phyloP scores from a whole-genome alignment of 2,113 vertebrate genomes.

The Salvator merianae region DNA sequence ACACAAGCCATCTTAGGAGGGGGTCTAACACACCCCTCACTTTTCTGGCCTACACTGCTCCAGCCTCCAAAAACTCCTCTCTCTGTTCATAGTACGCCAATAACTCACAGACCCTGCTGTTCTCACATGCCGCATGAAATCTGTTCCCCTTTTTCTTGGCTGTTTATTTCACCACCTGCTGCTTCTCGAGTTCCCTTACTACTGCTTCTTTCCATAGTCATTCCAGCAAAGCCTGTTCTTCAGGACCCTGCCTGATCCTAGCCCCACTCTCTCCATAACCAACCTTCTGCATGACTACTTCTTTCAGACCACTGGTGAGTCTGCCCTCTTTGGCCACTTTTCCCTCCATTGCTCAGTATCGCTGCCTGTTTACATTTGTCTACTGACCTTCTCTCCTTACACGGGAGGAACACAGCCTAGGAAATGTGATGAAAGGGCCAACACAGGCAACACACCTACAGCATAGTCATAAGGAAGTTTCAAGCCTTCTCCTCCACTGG shows the following conservation, averaged over 20 bases:
- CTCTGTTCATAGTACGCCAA: background rate
- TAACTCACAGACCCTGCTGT: background rate
- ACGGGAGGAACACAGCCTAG: too few species aligned
- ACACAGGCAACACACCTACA: too few species aligned
- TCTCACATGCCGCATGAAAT: background rate
- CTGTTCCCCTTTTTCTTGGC: background rate
- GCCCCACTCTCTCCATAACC: background rate
- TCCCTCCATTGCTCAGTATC: background rate
- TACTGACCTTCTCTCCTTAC: too few species aligned
- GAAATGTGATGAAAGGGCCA: too few species aligned
- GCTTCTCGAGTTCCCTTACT: background rate
- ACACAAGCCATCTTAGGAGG: too few species aligned
- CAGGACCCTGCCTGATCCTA: background rate
- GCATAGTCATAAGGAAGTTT: too few species aligned
- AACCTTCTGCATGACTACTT: background rate
- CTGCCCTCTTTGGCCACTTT: background rate
- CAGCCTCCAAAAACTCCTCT: background rate
- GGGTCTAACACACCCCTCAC: background rate
- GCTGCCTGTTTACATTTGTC: background rate
- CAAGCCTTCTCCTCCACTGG: too few species aligned
- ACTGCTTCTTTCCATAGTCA: too few species aligned
- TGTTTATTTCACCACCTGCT: background rate
- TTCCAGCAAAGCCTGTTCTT: background rate
- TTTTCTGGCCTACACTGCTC: background rate
- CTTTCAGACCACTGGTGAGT: too few species aligned